A percentile compares a stretch with the other conserved stretches of the same genome.
Evolutionary conservation across 2,113 vertebrate genomes (phyloP).

Genomic region (Ceratotherium simum): DNA sequence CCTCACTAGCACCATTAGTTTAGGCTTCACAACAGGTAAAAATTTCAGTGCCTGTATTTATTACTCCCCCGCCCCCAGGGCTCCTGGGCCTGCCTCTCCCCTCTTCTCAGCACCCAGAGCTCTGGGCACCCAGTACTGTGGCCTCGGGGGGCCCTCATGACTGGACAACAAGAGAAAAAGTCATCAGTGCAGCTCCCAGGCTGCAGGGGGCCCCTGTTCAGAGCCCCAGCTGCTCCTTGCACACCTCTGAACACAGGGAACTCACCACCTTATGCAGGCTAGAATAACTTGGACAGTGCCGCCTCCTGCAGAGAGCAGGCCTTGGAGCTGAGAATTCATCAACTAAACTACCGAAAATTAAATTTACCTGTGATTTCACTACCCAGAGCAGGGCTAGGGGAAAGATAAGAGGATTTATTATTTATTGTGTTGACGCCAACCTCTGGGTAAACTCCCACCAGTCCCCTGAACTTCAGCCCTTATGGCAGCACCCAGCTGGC

Average conservation of each 20-base stretch:
- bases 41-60: not conserved
- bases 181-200: not conserved
- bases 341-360: constrained; percentile 39
- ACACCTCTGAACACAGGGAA: not conserved
- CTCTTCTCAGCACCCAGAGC: not conserved
- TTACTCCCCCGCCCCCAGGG: not conserved
- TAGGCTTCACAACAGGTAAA: not conserved
- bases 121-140: not conserved
- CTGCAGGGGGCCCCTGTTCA: not conserved
- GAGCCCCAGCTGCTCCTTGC: not conserved
- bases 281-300: not conserved
- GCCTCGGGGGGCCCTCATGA: not conserved
- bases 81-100: not conserved
- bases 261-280: accelerated
- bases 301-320: not conserved
- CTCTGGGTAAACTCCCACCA: not conserved
- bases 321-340: not conserved
- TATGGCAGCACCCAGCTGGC: accelerated
- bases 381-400: not conserved
- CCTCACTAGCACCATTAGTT: not conserved
- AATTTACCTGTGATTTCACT: not conserved
- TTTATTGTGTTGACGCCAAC: not conserved
- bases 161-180: not conserved
- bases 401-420: not conserved
- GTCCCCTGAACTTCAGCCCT: not conserved